A percentile compares a stretch with the other conserved stretches of the same genome.
Conservation (phyloP, 2,797 vertebrate genomes). For the Naso thynnoides region DNA sequence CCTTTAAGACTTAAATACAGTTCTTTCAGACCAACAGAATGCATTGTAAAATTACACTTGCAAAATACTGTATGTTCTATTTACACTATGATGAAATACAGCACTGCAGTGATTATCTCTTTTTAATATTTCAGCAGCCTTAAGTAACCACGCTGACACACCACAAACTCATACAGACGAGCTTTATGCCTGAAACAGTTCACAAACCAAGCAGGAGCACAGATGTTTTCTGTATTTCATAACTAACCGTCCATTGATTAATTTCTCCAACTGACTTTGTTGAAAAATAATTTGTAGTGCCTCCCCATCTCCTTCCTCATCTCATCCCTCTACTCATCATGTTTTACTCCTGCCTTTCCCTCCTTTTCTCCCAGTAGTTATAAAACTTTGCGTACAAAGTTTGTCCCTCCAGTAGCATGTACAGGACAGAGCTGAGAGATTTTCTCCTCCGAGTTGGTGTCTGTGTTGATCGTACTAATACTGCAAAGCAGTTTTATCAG, state of each 20-base stretch:
- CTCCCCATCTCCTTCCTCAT: conserved; percentile 44
- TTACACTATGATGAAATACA: conserved; percentile 51
- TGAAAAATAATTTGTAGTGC: conserved; percentile 59
- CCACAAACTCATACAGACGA: conserved; percentile 34
- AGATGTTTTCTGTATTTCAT: conserved; percentile 40
- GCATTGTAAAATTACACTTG: conserved; percentile 60
- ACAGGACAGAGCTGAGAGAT: conserved; percentile 42
- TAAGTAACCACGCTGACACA: conserved; percentile 56
- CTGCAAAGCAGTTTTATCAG: conserved; percentile 45
- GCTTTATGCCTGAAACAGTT: conserved; percentile 38
- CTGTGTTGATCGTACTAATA: conserved; percentile 51
- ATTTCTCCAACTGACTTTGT: conserved; percentile 29
- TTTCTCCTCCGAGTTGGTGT: conserved; percentile 49
- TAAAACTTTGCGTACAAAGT: conserved; percentile 13
- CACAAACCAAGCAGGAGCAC: conserved; percentile 34
- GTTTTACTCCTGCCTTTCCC: not conserved
- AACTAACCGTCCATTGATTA: conserved; percentile 58
- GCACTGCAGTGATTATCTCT: conserved; percentile 55
- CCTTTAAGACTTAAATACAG: conserved; percentile 37
- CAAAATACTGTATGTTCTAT: conserved; percentile 47
- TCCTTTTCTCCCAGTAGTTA: conserved; percentile 22
- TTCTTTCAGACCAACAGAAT: conserved; percentile 59
- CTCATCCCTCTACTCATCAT: not conserved
- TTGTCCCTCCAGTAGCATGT: conserved; percentile 61
- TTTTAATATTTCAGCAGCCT: conserved; percentile 63